Evolutionary conservation across 64 coral and sea anemone species (phyloP), one percentile per base, ranked within the genome.

Genomic region (Cladopsammia gracilis): DNA sequence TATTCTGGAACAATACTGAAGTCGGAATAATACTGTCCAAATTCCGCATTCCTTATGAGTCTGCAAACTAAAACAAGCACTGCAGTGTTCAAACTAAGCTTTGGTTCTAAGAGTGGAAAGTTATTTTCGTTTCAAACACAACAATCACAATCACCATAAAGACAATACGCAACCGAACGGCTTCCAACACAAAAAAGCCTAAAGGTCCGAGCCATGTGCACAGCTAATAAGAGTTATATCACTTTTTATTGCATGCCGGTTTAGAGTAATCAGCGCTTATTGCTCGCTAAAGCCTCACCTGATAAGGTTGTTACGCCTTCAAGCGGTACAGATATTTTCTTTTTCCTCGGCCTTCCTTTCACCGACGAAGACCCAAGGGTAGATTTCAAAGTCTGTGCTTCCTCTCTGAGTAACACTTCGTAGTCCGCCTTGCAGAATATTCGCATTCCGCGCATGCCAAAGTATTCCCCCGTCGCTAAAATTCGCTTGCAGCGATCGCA

Each of bases 401-500:
- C 95, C 54, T 97, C 95, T 70, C 92, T 50, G n/a, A 93, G 76
- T 48, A 98, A 58, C 8, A 92, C 75, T 61, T 96, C 94, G 62
- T 96, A 98, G 87, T 98, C 94, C 43, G 90, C 90, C 72, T 98
- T 96, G 66, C 97, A 98, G 70, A 88, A 98, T 62, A 98, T 93
- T 59, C 75, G 89, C 76, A 87, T 85, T 83, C 94, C 92, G 46
- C 91, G 94, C 97, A 98, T 98, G 13, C 94, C 97, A 87, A 98
- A 98, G 77, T 95, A 96, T 88, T 98, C 97, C 23, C 97, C 97
- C n/a, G 97, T 98, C 52, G 94, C 91, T 68, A 98, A 89, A 54
- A 98, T 95, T 76, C 97, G 94, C 52, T 98, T 98, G 78, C 97
- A 98, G 84, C 94, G 97, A 71, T 96, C 97, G 87, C 97, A 98